These are phyloP conservation scores for Mormyrops boulengeri DNA, from an alignment of 2,797 vertebrate genomes.

Conservation along the genomic window DNA sequence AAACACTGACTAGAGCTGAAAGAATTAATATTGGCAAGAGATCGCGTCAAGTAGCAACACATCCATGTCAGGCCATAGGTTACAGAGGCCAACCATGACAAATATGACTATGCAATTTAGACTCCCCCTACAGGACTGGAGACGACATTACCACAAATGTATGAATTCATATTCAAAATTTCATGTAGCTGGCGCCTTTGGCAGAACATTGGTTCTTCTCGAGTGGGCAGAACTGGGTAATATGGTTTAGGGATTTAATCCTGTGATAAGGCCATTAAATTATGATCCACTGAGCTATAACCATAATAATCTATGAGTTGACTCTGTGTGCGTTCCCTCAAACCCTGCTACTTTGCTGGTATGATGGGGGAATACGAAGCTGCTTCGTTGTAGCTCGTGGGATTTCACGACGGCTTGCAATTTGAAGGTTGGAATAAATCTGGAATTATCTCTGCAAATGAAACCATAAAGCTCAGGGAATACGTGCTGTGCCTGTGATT, in stretches of 20 bases:
- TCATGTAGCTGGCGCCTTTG: not conserved
- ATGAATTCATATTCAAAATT: conserved; percentile 8
- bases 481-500: not conserved
- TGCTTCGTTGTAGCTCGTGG: not conserved
- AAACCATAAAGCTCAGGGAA: not conserved
- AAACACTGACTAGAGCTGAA: not conserved
- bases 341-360: not conserved
- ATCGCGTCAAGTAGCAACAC: not conserved
- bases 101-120: not conserved
- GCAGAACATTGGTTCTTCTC: not conserved
- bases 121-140: not conserved
- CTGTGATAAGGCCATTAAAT: not conserved
- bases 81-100: not conserved
- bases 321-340: not conserved
- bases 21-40: not conserved
- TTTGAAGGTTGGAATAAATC: not conserved
- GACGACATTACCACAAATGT: not conserved
- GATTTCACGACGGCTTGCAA: not conserved
- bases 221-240: not conserved
- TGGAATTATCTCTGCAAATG: conserved; percentile 1
- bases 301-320: conserved; percentile 10
- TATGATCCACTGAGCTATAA: conserved; percentile 8
- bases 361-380: not conserved
- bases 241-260: not conserved
- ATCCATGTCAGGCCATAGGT: not conserved